Evolutionary conservation across 2,797 vertebrate species (phyloP).

Genomic region (Spinus olivaceus): DNA sequence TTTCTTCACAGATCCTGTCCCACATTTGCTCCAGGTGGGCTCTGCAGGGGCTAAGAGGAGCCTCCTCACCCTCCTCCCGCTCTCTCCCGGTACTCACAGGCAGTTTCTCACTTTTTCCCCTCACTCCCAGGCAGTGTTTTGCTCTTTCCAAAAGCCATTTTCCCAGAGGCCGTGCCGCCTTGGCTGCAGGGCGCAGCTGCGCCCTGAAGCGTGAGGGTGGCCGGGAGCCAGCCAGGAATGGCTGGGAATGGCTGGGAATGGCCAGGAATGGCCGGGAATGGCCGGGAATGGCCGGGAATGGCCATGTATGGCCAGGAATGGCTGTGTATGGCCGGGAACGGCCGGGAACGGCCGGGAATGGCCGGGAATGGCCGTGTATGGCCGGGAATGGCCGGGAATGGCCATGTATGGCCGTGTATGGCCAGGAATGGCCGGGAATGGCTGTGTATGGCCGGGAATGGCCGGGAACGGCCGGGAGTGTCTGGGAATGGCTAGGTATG

Average conservation of each 20-base stretch:
- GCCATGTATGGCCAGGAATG: too few relatives aligned
- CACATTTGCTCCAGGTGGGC: not conserved
- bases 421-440: too few relatives aligned
- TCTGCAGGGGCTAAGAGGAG: not conserved
- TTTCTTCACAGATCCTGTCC: not conserved
- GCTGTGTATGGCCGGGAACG: not conserved
- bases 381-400: not conserved
- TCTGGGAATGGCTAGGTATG: not conserved
- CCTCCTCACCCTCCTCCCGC: not conserved
- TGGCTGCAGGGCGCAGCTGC: not conserved
- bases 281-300: not conserved
- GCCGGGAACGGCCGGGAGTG: not conserved
- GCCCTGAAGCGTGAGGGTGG: not conserved
- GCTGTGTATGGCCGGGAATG: too few relatives aligned
- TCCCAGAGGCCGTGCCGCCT: not conserved
- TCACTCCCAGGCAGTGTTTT: rapidly evolving
- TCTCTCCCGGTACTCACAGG: rapidly evolving
- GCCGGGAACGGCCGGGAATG: not conserved
- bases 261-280: not conserved
- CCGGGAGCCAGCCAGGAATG: rapidly evolving
- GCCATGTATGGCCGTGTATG: too few relatives aligned
- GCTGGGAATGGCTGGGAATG: not conserved
- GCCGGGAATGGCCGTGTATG: not conserved
- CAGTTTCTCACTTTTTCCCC: not conserved
- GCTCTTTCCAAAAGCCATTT: not conserved